These are phyloP conservation scores for Tragelaphus strepsiceros DNA, from an alignment of 2,113 vertebrate genomes.

Conservation along the genomic window DNA sequence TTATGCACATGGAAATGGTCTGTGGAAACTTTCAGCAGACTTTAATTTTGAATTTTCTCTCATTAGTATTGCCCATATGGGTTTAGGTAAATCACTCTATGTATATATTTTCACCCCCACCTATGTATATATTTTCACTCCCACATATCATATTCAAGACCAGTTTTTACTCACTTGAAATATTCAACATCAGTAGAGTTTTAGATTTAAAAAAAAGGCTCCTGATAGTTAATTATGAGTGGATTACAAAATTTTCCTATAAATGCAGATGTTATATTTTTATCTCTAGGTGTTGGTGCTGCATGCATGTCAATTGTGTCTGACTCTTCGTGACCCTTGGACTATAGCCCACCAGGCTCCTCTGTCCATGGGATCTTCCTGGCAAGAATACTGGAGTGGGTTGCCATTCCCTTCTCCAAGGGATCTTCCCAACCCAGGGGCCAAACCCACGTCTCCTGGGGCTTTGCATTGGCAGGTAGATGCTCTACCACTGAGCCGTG, in stretches of 20 bases:
- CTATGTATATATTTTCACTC: not conserved
- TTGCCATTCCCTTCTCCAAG: not conserved
- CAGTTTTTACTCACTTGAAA: not conserved
- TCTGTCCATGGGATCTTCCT: not conserved
- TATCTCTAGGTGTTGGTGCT: not conserved
- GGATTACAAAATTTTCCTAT: not conserved
- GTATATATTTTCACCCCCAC: not conserved
- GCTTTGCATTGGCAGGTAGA: not conserved
- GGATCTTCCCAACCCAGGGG: not conserved
- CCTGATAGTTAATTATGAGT: not conserved
- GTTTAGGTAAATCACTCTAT: not conserved
- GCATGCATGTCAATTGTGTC: not conserved
- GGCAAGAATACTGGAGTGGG: not conserved
- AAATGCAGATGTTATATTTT: not conserved
- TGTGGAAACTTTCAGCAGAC: not conserved
- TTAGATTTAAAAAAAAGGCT: not conserved
- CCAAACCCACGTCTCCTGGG: not conserved
- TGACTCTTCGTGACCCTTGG: not conserved
- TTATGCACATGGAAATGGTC: not conserved
- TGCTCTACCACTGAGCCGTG: not conserved
- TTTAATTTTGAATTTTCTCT: not conserved
- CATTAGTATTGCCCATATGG: accelerated
- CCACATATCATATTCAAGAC: not conserved
- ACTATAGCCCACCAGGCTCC: not conserved
- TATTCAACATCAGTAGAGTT: not conserved